Evolutionary conservation across 2,797 vertebrate species (phyloP).

Genomic region (Pagetopsis macropterus): DNA sequence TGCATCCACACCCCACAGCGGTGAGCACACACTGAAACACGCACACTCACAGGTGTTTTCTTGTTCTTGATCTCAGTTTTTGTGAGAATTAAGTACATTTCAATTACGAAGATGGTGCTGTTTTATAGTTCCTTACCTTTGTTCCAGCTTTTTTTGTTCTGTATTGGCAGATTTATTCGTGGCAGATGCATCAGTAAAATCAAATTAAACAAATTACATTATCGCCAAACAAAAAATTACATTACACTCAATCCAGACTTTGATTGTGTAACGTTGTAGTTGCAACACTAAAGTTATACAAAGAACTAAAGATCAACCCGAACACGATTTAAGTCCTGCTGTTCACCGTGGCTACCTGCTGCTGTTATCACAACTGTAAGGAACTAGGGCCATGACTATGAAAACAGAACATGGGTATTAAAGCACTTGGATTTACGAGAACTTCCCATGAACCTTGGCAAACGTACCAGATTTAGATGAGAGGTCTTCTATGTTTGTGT

Average conservation of each 20-base stretch:
- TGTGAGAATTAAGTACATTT: background rate
- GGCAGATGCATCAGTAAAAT: constrained; percentile 28
- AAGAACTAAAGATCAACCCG: constrained; percentile 2
- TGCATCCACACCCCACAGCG: constrained; percentile 94
- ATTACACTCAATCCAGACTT: constrained; percentile 9
- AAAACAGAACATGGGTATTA: constrained; percentile 24
- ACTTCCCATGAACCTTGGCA: constrained; percentile 2
- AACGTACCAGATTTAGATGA: background rate
- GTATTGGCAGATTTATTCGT: constrained; percentile 24
- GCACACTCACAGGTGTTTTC: constrained; percentile 19
- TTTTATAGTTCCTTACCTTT: constrained; percentile 1
- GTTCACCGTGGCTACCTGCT: background rate
- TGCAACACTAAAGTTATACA: constrained; percentile 24
- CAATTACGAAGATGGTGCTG: background rate
- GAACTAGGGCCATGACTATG: constrained; percentile 26
- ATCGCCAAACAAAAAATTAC: constrained; percentile 16
- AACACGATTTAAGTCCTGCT: background rate
- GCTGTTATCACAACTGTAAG: constrained; percentile 32
- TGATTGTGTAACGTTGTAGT: constrained; percentile 19
- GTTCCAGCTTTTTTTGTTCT: constrained; percentile 19
- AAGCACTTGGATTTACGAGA: constrained; percentile 27
- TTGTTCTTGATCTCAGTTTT: constrained; percentile 23
- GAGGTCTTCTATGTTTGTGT: background rate
- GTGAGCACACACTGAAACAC: constrained; percentile 73
- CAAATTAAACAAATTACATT: constrained; percentile 19